A percentile compares a stretch with the other conserved stretches of the same genome.
Conservation (phyloP, 1,140 invertebrate species). For the Nasonia longicornis region DNA sequence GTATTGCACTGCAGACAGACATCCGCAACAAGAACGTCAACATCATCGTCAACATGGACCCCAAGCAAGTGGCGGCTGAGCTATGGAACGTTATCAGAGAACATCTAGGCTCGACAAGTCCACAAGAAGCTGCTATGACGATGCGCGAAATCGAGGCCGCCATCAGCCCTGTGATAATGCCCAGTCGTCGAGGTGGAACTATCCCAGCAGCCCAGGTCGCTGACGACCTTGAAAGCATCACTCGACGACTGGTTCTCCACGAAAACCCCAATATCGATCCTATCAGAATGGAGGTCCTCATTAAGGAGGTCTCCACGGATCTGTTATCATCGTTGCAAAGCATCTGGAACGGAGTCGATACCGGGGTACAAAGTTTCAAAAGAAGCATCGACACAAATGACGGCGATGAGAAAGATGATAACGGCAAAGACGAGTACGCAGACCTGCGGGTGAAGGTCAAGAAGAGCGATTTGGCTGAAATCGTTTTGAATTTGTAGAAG, state of each 20-base stretch:
- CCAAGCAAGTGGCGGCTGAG: constrained; percentile 50
- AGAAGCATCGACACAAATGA: background rate
- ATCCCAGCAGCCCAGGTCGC: constrained; percentile 45
- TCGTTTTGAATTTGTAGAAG: too few relatives aligned
- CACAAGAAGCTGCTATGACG: constrained; percentile 8
- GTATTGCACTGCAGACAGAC: constrained; percentile 4
- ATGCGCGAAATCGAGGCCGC: constrained; percentile 37
- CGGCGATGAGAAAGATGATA: background rate
- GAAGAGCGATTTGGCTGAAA: constrained; percentile 3
- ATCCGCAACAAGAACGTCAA: constrained; percentile 54
- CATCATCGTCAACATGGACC: constrained; percentile 52
- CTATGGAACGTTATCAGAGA: constrained; percentile 53
- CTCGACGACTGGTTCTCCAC: constrained; percentile 42
- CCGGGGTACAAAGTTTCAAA: too few relatives aligned
- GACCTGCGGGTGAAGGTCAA: constrained; percentile 38
- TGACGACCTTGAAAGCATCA: constrained; percentile 47
- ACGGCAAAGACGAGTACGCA: constrained; percentile 28
- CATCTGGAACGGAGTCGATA: constrained; percentile 30
- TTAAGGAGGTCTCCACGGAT: constrained; percentile 46
- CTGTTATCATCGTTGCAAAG: constrained; percentile 47
- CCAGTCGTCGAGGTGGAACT: constrained; percentile 36
- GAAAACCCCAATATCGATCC: background rate
- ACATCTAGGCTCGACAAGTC: constrained; percentile 35
- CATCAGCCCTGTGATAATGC: constrained; percentile 37
- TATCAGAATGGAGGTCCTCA: constrained; percentile 49